Conservation (phyloP, 2,888 invertebrate species). For the Stomorhina lunata region DNA sequence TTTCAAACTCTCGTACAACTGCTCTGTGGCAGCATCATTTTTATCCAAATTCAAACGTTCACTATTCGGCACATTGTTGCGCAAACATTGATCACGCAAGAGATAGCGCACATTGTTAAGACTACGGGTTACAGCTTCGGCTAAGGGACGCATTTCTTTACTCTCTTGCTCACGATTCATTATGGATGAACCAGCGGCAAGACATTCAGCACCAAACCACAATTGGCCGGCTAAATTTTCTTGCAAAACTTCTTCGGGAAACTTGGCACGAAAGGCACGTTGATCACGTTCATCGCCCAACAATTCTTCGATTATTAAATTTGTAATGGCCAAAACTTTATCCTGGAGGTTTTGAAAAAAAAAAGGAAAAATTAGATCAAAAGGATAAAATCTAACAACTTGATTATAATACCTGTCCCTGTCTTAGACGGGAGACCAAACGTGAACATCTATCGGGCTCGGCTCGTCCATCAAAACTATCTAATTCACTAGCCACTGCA, state of each 20-base stretch:
- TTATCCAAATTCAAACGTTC: slow-evolving; percentile 81
- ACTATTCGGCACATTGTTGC: slow-evolving; percentile 83
- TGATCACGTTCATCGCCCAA: slow-evolving; percentile 92
- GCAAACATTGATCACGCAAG: slow-evolving; percentile 92
- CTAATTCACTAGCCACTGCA: slow-evolving; percentile 96
- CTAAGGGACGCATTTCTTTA: slow-evolving; percentile 96
- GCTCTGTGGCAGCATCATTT: slow-evolving; percentile 85
- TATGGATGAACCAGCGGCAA: slow-evolving; percentile 98
- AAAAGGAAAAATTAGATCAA: neutral
- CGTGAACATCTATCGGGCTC: slow-evolving; percentile 98
- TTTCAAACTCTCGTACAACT: slow-evolving; percentile 89
- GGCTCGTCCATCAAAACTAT: slow-evolving; percentile 99
- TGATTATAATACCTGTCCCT: slow-evolving; percentile 86
- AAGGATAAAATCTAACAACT: neutral
- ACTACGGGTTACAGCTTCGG: slow-evolving; percentile 97
- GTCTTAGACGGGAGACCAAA: slow-evolving; percentile 95
- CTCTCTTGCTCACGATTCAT: slow-evolving; percentile 98
- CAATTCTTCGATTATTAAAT: slow-evolving; percentile 96
- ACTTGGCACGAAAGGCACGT: slow-evolving; percentile 97
- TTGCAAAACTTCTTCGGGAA: slow-evolving; percentile 98
- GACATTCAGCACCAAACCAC: slow-evolving; percentile 99
- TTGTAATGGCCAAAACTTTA: slow-evolving; percentile 94
- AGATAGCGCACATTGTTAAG: slow-evolving; percentile 95
- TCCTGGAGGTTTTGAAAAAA: slow-evolving; percentile 81
- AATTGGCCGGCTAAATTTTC: slow-evolving; percentile 98